Percentiles rank a stretch among this genome's conserved stretches.
phyloP scores from a whole-genome alignment of 2,797 vertebrate species.

The Scarus forsteni region DNA sequence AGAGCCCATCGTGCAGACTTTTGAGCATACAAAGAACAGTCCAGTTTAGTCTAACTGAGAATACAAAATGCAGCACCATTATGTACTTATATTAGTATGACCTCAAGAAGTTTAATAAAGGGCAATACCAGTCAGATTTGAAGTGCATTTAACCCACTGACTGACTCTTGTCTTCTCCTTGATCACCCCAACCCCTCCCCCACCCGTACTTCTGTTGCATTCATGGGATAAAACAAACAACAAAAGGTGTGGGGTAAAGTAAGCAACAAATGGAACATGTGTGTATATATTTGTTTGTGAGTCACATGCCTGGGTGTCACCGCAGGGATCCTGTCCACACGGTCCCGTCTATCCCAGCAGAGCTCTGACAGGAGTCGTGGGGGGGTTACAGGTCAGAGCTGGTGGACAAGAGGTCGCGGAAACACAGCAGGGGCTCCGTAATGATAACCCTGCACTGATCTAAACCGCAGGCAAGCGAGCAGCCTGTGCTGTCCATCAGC shows the following conservation, averaged over 20 bases:
- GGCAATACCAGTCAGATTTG: no score
- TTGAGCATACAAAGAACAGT: no score
- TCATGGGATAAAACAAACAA: constrained; percentile 50
- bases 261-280: constrained; percentile 75
- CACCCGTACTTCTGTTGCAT: constrained; percentile 12
- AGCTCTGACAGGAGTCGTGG: constrained; percentile 65
- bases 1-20: no score
- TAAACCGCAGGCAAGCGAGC: constrained; percentile 77
- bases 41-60: no score
- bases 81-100: no score
- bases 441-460: constrained; percentile 83
- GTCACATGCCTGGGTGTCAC: constrained; percentile 42
- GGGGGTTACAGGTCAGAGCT: constrained; percentile 68
- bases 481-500: constrained; percentile 75
- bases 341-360: constrained; percentile 53
- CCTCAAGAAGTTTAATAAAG: no score
- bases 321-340: constrained; percentile 54
- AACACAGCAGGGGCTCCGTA: constrained; percentile 75
- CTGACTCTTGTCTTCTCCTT: constrained; percentile 51
- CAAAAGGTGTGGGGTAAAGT: constrained; percentile 73
- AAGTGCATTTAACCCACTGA: no score
- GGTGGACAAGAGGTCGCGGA: constrained; percentile 66
- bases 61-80: no score
- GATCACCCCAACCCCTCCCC: constrained; percentile 11
- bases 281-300: constrained; percentile 50